Evolutionary conservation across 2,113 vertebrate genomes (phyloP), one percentile per base, ranked within the genome.

Genomic region (Pangasianodon hypophthalmus): DNA sequence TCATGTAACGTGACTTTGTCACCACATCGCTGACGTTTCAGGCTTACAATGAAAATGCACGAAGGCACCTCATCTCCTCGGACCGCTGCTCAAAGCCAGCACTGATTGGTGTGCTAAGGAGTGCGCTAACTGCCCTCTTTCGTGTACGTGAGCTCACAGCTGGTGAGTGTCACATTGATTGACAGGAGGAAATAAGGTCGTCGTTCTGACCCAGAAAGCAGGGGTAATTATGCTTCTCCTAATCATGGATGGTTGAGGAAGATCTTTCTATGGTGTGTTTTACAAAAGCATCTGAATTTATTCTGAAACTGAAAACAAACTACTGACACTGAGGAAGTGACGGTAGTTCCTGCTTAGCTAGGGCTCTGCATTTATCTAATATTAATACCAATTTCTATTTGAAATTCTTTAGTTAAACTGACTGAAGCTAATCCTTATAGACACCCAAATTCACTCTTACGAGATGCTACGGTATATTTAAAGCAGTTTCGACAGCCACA

Each of bases 391-490:
- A 80, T 80, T 29, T 29, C 44, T 50, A 2, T 50, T 79, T 3
- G 14, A 18, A 79, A 29, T 48, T 29, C 46, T 79, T 50, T 50
- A 13, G 26, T 50, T 29, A 50, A 80, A 54, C 29, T 4, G 79
- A 54, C 29, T 4, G 79, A 1, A 19, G 50, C 79, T 54, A 4
- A 54, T 82, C 79, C 79, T 32, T 8, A 54, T 19, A 32, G 79
- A 82, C 29, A 32, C 16, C 14, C 50, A 0, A 32, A 54, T 54
- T 54, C 7, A 21, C 79, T 54, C 37, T 54, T 50, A 69, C 44
- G 29, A 87, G 13, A 64, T 1, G 46, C 44, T 13, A 19, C 85
- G 37, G 67, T 79, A 50, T 86, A 86, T 69, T 87, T 80, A 62
- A 64, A 80, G 50, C n/a, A 11, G 4, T 21, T 67, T 24, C 64